These are phyloP conservation scores for Orthosia incerta DNA, from an alignment of 2,888 invertebrate species.

Conservation along the genomic window DNA sequence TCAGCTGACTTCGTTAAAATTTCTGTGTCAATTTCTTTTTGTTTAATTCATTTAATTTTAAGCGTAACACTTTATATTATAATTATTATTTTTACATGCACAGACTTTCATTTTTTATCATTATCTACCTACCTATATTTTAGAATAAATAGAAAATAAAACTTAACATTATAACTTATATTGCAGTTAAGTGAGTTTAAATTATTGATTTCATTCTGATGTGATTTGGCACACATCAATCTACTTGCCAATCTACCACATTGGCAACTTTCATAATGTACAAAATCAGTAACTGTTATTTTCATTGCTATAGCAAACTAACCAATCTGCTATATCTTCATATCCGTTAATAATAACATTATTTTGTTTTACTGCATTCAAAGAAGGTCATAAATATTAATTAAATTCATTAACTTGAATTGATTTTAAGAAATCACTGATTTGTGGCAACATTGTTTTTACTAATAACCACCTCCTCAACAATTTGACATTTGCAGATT, in stretches of 20 bases:
- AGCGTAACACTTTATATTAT: too few species aligned
- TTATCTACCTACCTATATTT: too few species aligned
- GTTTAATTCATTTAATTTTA: too few species aligned
- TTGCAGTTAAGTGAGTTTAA: slow-evolving; percentile 1
- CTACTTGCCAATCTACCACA: slow-evolving; percentile 3
- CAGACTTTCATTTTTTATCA: too few species aligned
- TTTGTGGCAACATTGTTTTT: slow-evolving; percentile 3
- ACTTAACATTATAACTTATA: not conserved
- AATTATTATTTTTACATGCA: too few species aligned
- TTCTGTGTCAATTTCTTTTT: too few species aligned
- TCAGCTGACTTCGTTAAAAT: too few species aligned
- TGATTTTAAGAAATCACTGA: slow-evolving; percentile 5
- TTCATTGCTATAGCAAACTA: not conserved
- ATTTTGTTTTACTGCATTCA: slow-evolving; percentile 4
- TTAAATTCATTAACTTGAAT: slow-evolving; percentile 4
- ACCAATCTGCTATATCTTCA: not conserved
- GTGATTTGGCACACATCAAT: slow-evolving; percentile 1
- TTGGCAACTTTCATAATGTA: slow-evolving; percentile 2
- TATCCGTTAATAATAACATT: slow-evolving; percentile 1
- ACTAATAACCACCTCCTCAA: slow-evolving; percentile 1
- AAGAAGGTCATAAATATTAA: not conserved
- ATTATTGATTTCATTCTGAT: slow-evolving; percentile 1
- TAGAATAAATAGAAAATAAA: slow-evolving; percentile 1
- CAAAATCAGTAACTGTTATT: slow-evolving; percentile 3
- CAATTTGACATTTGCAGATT: slow-evolving; percentile 2